These are phyloP conservation scores for Empidonax traillii DNA, from an alignment of 2,113 vertebrate species.

Conservation along the genomic window DNA sequence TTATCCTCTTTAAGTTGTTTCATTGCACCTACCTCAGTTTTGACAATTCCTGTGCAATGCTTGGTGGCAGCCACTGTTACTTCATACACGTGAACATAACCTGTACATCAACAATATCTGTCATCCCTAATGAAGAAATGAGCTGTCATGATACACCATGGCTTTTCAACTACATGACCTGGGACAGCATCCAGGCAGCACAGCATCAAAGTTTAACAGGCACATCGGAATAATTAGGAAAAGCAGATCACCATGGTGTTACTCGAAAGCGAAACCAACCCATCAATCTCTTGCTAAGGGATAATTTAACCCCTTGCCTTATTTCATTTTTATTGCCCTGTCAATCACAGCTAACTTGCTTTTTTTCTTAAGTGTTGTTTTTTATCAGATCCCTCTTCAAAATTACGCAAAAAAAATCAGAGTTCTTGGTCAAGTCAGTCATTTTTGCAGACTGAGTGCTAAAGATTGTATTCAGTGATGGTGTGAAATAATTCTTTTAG, in stretches of 20 bases:
- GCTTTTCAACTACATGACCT: not conserved
- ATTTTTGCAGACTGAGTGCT: not conserved
- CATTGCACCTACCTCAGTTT: not conserved
- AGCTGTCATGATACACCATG: rapidly evolving
- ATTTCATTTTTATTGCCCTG: not conserved
- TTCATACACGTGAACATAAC: not conserved
- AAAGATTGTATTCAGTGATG: not conserved
- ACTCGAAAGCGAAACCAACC: not conserved
- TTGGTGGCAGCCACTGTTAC: not conserved
- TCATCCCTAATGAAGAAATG: not conserved
- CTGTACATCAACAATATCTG: not conserved
- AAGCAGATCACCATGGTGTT: not conserved
- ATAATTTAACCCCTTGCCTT: not conserved
- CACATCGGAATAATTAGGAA: not conserved
- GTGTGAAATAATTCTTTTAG: not conserved
- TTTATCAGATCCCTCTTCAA: not conserved
- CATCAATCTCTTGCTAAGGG: not conserved
- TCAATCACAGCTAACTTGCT: not conserved
- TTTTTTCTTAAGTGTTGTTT: not conserved
- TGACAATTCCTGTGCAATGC: not conserved
- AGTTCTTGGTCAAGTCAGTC: not conserved
- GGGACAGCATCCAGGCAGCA: not conserved
- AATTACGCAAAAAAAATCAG: not conserved
- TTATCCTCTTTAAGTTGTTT: not conserved
- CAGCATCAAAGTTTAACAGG: not conserved